Evolutionary conservation across 2,888 invertebrate species (phyloP), one percentile per base, ranked within the genome.

Genomic region (Epistrophe grossulariae): DNA sequence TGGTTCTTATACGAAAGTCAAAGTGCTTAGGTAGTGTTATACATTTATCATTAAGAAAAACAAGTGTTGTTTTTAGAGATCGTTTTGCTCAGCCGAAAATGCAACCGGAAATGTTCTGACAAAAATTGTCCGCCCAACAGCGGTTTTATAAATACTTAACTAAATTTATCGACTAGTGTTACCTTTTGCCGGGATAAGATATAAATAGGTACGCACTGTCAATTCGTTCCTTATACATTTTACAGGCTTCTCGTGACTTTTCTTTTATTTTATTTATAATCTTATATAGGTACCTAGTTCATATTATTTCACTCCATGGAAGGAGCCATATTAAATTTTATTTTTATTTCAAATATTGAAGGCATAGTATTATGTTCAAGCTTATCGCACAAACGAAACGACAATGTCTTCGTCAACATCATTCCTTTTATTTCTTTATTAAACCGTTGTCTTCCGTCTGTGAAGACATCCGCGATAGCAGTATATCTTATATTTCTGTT

Each of bases 331-430:
- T 73, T 77, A 35, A 74, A 78, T 52, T 35, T 62, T 70, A 78
- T 85, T 82, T 82, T 70, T 64, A 71, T 78, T 87, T 52, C 68
- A 70, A 74, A 83, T 76, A 82, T 66, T 62, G 48, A 59, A 70
- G 19, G 6, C 24, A 10, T 31, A 57, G 6, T 31, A 4, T 0
- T 57, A 38, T 57, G 19, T 72, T 45, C 45, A 19, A 8, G 38
- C 50, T 60, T 28, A 52, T 59, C 59, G 35, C 9, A 60, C 55
- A 45, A 72, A 68, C 52, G 59, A 73, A 24, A 24, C 24, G 24
- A 24, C 52, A 10, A n/a, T n/a, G n/a, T 48, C 66, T 5, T 24
- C 45, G 31, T 64, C 62, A 57, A 66, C 66, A 31, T 48, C 28
- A 62, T 64, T 24, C n/a, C n/a, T n/a, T 11, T 64, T 15, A 17